Evolutionary conservation across 2,113 vertebrate species (phyloP).

Genomic region (Agelaius tricolor): DNA sequence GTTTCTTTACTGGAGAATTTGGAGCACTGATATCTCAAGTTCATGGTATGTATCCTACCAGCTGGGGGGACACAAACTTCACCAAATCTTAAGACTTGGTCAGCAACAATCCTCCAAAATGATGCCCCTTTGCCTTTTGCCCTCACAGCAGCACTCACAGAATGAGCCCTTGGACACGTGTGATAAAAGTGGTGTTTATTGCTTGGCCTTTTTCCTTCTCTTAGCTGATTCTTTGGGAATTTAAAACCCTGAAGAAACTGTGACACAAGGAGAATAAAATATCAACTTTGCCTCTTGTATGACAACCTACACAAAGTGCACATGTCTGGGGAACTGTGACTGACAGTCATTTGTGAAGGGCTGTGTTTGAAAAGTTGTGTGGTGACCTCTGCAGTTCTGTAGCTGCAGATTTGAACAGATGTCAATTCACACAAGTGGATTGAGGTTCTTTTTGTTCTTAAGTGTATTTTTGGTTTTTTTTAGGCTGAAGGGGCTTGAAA

Average conservation of each 20-base stretch:
- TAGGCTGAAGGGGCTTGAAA: neutral
- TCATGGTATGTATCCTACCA: neutral
- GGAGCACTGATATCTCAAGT: neutral
- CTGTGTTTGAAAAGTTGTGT: neutral
- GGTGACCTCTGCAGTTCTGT: neutral
- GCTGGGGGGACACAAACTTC: neutral
- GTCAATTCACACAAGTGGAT: neutral
- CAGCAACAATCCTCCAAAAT: neutral
- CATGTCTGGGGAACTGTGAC: neutral
- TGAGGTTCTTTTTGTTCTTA: neutral
- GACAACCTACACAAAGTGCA: neutral
- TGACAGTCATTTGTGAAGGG: neutral
- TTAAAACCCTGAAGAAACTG: neutral
- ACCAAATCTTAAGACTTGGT: neutral
- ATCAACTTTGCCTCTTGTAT: neutral
- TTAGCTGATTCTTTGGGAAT: neutral
- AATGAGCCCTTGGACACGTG: accelerated
- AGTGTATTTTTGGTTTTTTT: neutral
- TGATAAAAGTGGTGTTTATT: neutral
- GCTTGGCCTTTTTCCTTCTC: neutral
- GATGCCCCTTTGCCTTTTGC: neutral
- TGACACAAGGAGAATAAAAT: neutral
- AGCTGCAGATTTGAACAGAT: neutral
- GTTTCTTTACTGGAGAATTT: neutral
- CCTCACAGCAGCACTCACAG: neutral